phyloP scores from a whole-genome alignment of 2,113 vertebrate genomes.

The Sapajus apella region DNA sequence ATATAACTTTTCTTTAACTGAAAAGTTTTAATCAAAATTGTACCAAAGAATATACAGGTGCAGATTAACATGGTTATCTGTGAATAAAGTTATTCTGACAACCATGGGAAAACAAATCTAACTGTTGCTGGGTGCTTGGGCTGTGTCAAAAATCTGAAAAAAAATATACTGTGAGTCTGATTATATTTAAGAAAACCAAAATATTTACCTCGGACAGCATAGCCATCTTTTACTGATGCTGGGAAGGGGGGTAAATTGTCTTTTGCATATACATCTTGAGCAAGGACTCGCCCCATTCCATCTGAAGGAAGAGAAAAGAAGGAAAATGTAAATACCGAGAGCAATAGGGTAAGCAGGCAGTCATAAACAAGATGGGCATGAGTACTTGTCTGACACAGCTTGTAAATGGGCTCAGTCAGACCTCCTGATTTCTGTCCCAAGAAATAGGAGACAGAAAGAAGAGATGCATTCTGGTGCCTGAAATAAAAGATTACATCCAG shows the following conservation, averaged over 20 bases:
- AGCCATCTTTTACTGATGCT: conserved; percentile 99
- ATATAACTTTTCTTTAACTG: neutral
- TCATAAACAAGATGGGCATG: neutral
- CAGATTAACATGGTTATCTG: neutral
- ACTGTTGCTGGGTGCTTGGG: neutral
- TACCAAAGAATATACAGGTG: neutral
- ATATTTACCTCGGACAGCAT: conserved; percentile 96
- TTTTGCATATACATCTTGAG: conserved; percentile 99
- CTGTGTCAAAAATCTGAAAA: conserved; percentile 34
- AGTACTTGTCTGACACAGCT: conserved; percentile 9
- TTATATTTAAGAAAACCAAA: conserved; percentile 34
- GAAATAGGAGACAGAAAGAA: conserved; percentile 40
- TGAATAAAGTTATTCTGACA: conserved; percentile 47
- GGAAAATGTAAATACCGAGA: neutral
- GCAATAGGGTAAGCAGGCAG: neutral
- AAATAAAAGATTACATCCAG: conserved; percentile 46
- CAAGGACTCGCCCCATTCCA: conserved; percentile 99
- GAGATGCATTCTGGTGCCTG: conserved; percentile 8
- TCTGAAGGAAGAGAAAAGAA: conserved; percentile 84
- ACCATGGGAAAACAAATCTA: neutral
- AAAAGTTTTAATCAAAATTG: conserved; percentile 12
- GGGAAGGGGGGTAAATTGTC: conserved; percentile 99
- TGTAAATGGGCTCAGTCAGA: neutral
- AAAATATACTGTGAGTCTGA: neutral
- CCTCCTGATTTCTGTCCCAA: neutral